Percentiles rank a stretch among this genome's conserved stretches.
Conservation (phyloP, 2,113 vertebrate genomes). For the Sander lucioperca region DNA sequence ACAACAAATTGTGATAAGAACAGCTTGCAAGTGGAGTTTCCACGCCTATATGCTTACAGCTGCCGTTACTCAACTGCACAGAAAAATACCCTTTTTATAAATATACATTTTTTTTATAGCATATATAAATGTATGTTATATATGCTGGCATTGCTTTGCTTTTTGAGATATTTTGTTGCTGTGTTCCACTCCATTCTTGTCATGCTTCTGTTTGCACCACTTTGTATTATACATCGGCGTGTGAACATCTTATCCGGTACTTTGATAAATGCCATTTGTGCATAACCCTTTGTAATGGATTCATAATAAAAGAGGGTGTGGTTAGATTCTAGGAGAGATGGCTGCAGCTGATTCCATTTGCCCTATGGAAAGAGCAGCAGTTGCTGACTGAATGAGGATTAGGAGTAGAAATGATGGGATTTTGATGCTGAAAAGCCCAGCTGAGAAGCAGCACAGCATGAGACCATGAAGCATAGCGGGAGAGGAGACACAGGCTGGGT, state of each 20-base stretch:
- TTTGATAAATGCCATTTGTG: conserved; percentile 26
- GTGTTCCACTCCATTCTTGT: background rate
- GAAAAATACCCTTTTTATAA: background rate
- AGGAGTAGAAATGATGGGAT: conserved; percentile 59
- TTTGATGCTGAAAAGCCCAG: conserved; percentile 50
- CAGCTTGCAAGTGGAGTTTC: conserved; percentile 35
- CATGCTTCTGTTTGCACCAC: background rate
- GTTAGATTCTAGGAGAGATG: conserved; percentile 33
- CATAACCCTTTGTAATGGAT: conserved; percentile 27
- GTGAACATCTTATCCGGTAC: conserved; percentile 19
- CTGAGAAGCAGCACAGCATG: conserved; percentile 41
- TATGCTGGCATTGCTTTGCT: background rate
- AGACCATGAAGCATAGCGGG: conserved; percentile 41
- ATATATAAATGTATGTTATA: background rate
- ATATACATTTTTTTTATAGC: background rate
- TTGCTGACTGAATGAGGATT: conserved; percentile 59
- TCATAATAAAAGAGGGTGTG: conserved; percentile 16
- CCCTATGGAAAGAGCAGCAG: conserved; percentile 46
- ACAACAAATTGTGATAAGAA: conserved; percentile 50
- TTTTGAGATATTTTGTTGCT: conserved; percentile 1
- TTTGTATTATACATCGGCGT: background rate
- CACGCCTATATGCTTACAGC: conserved; percentile 16
- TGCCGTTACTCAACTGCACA: conserved; percentile 17
- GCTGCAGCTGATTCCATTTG: conserved; percentile 51
- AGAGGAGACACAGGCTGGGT: conserved; percentile 27